Percentiles rank a stretch among this genome's conserved stretches.
These are phyloP conservation scores for Chloropsis cyanopogon DNA, from an alignment of 2,113 vertebrate species.

Conservation along the genomic window DNA sequence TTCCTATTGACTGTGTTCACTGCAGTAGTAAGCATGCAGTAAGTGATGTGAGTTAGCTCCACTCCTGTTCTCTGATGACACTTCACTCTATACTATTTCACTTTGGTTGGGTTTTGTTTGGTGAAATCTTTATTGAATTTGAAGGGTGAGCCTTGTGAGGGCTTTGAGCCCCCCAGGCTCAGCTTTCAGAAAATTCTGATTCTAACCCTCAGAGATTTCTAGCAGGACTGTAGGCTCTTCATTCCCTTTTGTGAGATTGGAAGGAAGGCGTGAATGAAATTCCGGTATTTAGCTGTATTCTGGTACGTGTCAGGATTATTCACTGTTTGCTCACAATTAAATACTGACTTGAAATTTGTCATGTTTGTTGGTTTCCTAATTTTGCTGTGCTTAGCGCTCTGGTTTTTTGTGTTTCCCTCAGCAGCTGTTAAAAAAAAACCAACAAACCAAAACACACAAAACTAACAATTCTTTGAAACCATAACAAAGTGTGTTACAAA, in stretches of 20 bases:
- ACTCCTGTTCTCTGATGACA: background rate
- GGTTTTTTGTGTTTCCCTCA: background rate
- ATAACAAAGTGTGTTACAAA: background rate
- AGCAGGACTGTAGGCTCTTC: background rate
- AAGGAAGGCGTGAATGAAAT: background rate
- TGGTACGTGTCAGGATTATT: background rate
- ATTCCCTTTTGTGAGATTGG: background rate
- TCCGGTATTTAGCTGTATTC: background rate
- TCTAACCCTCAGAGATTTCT: background rate
- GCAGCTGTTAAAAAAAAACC: background rate
- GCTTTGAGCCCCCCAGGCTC: background rate
- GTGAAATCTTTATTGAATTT: background rate
- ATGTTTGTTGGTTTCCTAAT: background rate
- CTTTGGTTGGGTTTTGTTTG: background rate
- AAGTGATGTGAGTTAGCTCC: background rate
- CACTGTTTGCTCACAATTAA: background rate
- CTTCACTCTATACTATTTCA: background rate
- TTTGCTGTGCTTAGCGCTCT: background rate
- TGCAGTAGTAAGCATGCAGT: background rate
- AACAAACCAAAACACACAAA: background rate
- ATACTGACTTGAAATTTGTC: background rate
- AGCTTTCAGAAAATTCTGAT: background rate
- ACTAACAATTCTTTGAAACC: background rate
- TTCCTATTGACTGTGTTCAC: background rate
- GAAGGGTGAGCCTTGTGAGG: background rate